A percentile compares a stretch with the other conserved stretches of the same genome.
phyloP scores from a whole-genome alignment of 2,888 invertebrate genomes.

The Drosophila sordidula region DNA sequence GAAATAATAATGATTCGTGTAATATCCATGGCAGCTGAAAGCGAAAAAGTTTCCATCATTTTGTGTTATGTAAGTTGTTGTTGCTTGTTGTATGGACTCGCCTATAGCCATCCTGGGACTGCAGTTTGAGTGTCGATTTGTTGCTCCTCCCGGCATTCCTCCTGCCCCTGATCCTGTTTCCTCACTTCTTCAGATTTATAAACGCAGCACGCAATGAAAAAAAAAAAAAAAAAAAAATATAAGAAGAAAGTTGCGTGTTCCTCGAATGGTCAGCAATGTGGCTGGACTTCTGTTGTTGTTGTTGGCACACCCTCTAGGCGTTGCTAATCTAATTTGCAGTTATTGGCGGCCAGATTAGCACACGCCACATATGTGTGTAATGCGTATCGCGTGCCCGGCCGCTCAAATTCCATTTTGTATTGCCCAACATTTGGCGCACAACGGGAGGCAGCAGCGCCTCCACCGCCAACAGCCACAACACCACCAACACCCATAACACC shows the following conservation, averaged over 20 bases:
- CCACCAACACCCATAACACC: background rate
- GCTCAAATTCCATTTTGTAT: constrained; percentile 49
- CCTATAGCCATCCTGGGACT: constrained; percentile 57
- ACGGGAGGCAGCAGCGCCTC: constrained; percentile 23
- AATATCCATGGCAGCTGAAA: constrained; percentile 49
- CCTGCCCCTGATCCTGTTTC: background rate
- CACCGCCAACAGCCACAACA: background rate
- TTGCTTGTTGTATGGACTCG: constrained; percentile 22
- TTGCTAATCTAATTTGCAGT: constrained; percentile 79
- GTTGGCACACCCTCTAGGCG: constrained; percentile 48
- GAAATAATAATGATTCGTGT: constrained; percentile 53
- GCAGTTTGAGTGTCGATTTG: constrained; percentile 66
- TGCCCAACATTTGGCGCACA: constrained; percentile 51
- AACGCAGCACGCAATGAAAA: constrained; percentile 63
- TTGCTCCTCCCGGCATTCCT: constrained; percentile 1
- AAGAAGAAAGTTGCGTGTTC: constrained; percentile 37
- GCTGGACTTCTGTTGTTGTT: constrained; percentile 5
- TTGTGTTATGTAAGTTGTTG: constrained; percentile 33
- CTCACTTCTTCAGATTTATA: constrained; percentile 60
- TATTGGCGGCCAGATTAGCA: constrained; percentile 74
- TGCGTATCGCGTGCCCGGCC: constrained; percentile 58
- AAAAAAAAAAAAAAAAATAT: background rate
- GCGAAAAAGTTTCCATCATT: constrained; percentile 71
- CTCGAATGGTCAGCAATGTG: constrained; percentile 31
- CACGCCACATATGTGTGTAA: constrained; percentile 67